Percentiles rank a stretch among this genome's conserved stretches.
These are phyloP conservation scores for Potamarius usumacintae DNA, from an alignment of 2,113 vertebrate genomes.

Conservation along the genomic window DNA sequence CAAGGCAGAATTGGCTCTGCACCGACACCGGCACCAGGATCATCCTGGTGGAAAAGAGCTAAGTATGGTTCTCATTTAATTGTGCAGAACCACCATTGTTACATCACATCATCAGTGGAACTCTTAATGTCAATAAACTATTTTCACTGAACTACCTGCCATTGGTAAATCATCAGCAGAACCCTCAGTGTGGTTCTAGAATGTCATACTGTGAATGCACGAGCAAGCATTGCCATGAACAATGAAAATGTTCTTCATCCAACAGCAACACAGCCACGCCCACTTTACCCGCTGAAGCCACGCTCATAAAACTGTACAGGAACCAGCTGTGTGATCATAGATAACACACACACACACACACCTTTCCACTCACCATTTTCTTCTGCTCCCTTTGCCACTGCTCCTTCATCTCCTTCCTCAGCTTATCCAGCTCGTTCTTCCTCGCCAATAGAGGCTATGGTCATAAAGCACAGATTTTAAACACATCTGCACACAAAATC, in stretches of 20 bases:
- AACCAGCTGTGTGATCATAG: background rate
- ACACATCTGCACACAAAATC: background rate
- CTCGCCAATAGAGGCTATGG: slow-evolving; percentile 86
- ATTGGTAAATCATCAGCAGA: background rate
- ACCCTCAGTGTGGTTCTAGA: background rate
- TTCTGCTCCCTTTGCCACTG: slow-evolving; percentile 96
- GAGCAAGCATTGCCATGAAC: background rate
- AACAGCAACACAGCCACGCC: background rate
- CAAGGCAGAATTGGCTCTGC: too few species aligned
- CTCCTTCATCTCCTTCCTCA: slow-evolving; percentile 95
- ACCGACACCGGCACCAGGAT: too few species aligned
- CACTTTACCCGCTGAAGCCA: background rate
- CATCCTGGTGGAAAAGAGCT: too few species aligned
- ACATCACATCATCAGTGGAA: too few species aligned
- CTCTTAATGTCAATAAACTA: too few species aligned
- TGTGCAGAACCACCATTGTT: too few species aligned
- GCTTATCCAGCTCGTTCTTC: slow-evolving; percentile 93
- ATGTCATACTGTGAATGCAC: background rate
- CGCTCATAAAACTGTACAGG: background rate
- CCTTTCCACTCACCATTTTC: slow-evolving; percentile 81
- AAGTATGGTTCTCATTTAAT: too few species aligned
- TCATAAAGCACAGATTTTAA: slow-evolving; percentile 36
- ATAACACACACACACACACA: slow-evolving; percentile 2
- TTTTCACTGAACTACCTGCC: too few species aligned
- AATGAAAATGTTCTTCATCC: background rate